Evolutionary conservation across 2,888 invertebrate species (phyloP), one percentile per base, ranked within the genome.

Genomic region (Perizoma affinitatum): DNA sequence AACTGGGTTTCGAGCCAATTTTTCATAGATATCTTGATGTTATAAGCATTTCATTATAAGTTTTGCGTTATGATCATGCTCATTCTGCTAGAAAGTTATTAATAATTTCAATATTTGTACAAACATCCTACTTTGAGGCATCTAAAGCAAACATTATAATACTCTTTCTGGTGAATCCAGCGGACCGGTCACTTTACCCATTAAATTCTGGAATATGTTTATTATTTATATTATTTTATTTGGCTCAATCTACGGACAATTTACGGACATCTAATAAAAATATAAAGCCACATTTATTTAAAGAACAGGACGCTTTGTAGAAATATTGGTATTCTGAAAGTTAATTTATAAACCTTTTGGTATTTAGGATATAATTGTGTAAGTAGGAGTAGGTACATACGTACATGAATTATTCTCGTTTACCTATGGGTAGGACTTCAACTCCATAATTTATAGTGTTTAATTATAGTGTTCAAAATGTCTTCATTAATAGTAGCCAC

Each of bases 121-220:
- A 61, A 55, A 52, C 54, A 53, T 50, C 55, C 50, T 47, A 35
- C 6, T 42, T 22, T 8, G 22, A 46, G 52, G 40, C 35, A n/a
- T 34, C 11, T 36, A 42, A 54, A 38, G 43, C 48, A 47, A 54
- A 56, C 45, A 60, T 55, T 53, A 38, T 9, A 47, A 60, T 54
- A 55, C 38, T 7, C n/a, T 53, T 38, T 50, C 7, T 54, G 10
- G 51, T 55, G 50, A 41, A 7, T 52, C 52, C 54, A 51, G 43
- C 35, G 11, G 36, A 44, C 50, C 53, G 63, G 65, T 66, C 63
- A 66, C 61, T 64, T 61, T 61, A 34, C 34, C 47, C 48, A 62
- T 62, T 49, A 58, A 48, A 49, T 22, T 22, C 35, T 4, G 7
- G 38, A 56, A 52, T 52, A 52, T 53, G 11, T 56, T 42, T 46